Evolutionary conservation across 2,888 invertebrate genomes (phyloP).

Genomic region (Euspilapteryx auroguttella): DNA sequence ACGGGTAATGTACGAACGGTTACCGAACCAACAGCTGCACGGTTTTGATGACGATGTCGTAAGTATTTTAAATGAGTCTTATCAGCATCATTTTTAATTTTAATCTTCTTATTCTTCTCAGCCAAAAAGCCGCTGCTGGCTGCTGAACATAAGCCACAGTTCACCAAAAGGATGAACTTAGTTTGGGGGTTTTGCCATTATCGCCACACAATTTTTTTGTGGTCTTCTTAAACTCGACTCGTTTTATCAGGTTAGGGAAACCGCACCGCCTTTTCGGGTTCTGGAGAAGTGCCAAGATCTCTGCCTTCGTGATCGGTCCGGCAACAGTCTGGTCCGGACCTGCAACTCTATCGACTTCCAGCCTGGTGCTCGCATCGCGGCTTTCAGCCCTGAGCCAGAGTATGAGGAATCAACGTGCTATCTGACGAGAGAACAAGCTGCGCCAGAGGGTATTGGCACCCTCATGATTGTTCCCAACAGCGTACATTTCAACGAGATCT

Average conservation of each 20-base stretch:
- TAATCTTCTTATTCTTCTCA: too few species aligned
- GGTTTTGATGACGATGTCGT: conserved; percentile 89
- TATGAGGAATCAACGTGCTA: conserved; percentile 90
- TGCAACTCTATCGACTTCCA: conserved; percentile 91
- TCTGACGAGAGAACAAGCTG: conserved; percentile 81
- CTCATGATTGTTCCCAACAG: conserved; percentile 88
- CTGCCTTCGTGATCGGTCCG: conserved; percentile 79
- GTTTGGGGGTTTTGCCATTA: too few species aligned
- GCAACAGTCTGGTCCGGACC: conserved; percentile 80
- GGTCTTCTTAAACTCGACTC: too few species aligned
- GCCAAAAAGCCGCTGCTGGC: too few species aligned
- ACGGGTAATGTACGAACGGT: conserved; percentile 82
- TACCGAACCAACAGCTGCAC: conserved; percentile 87
- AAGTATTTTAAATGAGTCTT: conserved; percentile 32
- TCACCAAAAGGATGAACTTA: too few species aligned
- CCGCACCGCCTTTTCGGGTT: conserved; percentile 83
- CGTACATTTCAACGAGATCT: conserved; percentile 88
- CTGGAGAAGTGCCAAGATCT: conserved; percentile 87
- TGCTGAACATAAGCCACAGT: too few species aligned
- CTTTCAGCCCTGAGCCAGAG: conserved; percentile 78
- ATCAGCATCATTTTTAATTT: too few species aligned
- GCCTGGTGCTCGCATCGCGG: conserved; percentile 83
- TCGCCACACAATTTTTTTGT: too few species aligned
- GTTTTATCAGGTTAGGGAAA: conserved; percentile 76
- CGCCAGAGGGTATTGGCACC: conserved; percentile 86